Evolutionary conservation across 1,140 invertebrate species (phyloP), one percentile per base, ranked within the genome.

Genomic region (Drosophila fuyamai): DNA sequence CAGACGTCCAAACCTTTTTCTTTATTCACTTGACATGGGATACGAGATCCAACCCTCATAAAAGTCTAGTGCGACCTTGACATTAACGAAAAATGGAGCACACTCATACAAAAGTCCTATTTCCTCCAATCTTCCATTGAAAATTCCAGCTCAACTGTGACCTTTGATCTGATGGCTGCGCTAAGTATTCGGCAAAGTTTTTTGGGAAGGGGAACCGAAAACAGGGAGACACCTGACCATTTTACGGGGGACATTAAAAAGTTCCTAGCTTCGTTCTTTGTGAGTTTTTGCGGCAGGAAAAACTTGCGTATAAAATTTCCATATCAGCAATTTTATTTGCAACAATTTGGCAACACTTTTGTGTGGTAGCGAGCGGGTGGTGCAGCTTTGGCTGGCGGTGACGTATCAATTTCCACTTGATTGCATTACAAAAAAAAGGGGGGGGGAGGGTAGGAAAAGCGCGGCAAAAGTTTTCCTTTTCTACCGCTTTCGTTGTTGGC

Each of bases 251-350:
- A 29, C 4, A 46, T 40, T 5, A 7, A 47, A 43, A 44, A 66
- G 14, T 43, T 50, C 23, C 10, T 75, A 47, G n/a, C 36, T 41
- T 27, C 35, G 32, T 23, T 67, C 46, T 36, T 41, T 44, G 44
- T 5, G 12, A 58, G 18, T 29, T 35, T 40, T 66, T 36, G 62
- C 47, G 66, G 58, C 57, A 36, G 63, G 66, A 76, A 75, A 74
- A 83, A 88, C 51, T 83, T 86, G 63, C 53, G 60, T 71, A 88
- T 77, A 79, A 71, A 89, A 88, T 88, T 88, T 89, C 84, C 84
- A 88, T 88, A 88, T 88, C 83, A 88, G 79, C 83, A 70, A 84
- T 88, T 88, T 88, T 88, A 88, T 88, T 88, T 89, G 84, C 83
- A 89, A 89, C 83, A 88, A 89, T 89, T 88, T 88, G 83, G 83